A percentile compares a stretch with the other conserved stretches of the same genome.
phyloP scores from a whole-genome alignment of 2,113 vertebrate species.

The Malurus elegans region DNA sequence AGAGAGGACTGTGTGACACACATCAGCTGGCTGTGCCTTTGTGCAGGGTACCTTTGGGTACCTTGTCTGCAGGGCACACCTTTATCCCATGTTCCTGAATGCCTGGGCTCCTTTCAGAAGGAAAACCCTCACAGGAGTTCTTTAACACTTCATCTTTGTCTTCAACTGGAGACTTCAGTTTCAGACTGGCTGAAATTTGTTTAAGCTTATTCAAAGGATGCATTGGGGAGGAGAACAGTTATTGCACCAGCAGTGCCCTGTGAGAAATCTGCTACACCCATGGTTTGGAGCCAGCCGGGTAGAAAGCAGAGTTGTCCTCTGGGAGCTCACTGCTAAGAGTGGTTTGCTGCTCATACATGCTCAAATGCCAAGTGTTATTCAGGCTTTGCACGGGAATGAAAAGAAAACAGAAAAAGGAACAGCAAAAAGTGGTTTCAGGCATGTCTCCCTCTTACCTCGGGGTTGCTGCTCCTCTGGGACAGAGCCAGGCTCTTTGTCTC shows the following conservation, averaged over 20 bases:
- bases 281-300: neutral
- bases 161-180: neutral
- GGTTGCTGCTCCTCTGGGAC: neutral
- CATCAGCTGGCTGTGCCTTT: neutral
- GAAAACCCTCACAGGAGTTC: neutral
- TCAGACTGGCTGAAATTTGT: neutral
- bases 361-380: neutral
- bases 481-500: neutral
- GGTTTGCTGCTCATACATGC: neutral
- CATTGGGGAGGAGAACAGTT: neutral
- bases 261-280: neutral
- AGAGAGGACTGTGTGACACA: neutral
- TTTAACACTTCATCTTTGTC: neutral
- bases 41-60: neutral
- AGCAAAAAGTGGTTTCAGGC: neutral
- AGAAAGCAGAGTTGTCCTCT: neutral
- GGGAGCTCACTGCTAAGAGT: neutral
- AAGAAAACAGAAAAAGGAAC: neutral
- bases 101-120: neutral
- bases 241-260: neutral
- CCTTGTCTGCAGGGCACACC: neutral
- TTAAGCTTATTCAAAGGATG: neutral
- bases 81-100: neutral
- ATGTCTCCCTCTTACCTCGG: neutral
- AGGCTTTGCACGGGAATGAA: neutral